Conservation (phyloP, 2,797 vertebrate genomes). For the Syndactyla subalaris region DNA sequence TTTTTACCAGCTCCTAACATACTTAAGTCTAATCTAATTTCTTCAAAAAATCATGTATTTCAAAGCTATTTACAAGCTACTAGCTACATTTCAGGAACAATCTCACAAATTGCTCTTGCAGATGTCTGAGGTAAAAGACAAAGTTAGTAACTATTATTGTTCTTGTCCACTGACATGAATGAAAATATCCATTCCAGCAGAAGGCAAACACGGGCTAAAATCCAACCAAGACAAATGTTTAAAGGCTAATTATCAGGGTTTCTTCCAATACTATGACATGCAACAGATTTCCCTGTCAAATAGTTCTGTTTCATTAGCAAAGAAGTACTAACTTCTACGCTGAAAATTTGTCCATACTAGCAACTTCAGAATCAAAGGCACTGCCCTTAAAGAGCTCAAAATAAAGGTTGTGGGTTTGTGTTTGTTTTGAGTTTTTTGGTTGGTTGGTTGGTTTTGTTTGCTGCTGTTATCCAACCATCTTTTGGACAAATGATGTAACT, state of each 20-base stretch:
- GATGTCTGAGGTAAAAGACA: background rate
- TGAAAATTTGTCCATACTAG: background rate
- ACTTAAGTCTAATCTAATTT: constrained; percentile 33
- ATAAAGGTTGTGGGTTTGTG: background rate
- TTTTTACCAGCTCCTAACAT: constrained; percentile 31
- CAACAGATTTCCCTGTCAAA: background rate
- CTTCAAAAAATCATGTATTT: constrained; percentile 6
- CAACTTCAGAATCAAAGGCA: background rate
- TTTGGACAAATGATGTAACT: background rate
- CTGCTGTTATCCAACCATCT: background rate
- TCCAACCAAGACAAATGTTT: background rate
- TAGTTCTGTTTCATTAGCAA: background rate
- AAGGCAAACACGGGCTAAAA: background rate
- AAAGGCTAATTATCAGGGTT: background rate
- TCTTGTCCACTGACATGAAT: background rate
- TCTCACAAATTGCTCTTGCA: background rate
- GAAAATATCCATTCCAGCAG: background rate
- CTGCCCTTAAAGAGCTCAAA: background rate
- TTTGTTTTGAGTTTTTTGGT: background rate
- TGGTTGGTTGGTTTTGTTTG: background rate
- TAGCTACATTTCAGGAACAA: background rate
- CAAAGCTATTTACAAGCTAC: constrained; percentile 2
- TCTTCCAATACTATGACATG: background rate
- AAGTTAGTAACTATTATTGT: background rate
- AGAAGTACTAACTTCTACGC: background rate